Percentiles rank a stretch among this genome's conserved stretches.
These are phyloP conservation scores for Arrhopalites spinosus DNA, from an alignment of 2,888 invertebrate genomes.

Conservation along the genomic window DNA sequence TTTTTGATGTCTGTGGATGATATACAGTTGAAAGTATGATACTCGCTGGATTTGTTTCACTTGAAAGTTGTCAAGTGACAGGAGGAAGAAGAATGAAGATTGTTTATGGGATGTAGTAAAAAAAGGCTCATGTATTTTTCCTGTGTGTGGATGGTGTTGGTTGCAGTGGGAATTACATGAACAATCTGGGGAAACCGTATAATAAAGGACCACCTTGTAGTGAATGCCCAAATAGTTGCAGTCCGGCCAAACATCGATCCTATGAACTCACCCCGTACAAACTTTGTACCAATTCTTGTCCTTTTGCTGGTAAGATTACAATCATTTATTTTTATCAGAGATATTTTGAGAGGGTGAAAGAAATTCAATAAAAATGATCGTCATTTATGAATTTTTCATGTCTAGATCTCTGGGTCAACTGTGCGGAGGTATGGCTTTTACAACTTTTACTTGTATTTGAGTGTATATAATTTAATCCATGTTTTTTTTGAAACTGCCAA, in stretches of 20 bases:
- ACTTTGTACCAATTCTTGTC: conserved; percentile 77
- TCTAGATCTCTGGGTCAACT: conserved; percentile 69
- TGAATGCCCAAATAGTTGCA: conserved; percentile 70
- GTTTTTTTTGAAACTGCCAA: too few relatives aligned
- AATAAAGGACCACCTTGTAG: conserved; percentile 66
- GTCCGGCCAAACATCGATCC: conserved; percentile 50
- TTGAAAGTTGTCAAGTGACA: neutral
- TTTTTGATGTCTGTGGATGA: too few relatives aligned
- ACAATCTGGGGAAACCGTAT: conserved; percentile 70
- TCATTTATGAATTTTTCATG: too few relatives aligned
- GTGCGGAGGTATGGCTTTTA: too few relatives aligned
- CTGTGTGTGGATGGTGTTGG: conserved; percentile 18
- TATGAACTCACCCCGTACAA: conserved; percentile 56
- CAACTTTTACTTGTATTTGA: too few relatives aligned
- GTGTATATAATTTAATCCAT: too few relatives aligned
- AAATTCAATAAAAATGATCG: too few relatives aligned
- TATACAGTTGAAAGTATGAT: too few relatives aligned
- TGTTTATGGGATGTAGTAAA: conserved; percentile 14
- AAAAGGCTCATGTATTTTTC: conserved; percentile 3
- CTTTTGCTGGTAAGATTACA: conserved; percentile 60
- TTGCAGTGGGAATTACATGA: conserved; percentile 72
- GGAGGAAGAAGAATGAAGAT: neutral
- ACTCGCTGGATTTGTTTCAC: too few relatives aligned
- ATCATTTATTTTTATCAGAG: neutral
- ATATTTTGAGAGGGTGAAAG: neutral